phyloP scores from a whole-genome alignment of 2,888 invertebrate genomes.

The Acleris emargana region DNA sequence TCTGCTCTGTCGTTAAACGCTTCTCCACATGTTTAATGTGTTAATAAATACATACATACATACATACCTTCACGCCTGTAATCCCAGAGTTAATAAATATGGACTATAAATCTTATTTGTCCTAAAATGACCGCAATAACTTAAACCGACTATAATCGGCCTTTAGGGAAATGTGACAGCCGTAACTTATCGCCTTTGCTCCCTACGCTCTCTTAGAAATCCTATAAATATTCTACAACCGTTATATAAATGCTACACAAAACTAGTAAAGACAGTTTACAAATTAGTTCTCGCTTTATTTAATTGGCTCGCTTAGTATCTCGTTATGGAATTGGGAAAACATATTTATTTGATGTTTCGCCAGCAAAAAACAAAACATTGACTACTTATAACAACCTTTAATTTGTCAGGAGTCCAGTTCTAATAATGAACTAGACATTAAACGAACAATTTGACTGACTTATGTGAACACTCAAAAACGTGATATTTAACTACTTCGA shows the following conservation, averaged over 20 bases:
- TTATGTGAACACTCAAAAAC: constrained; percentile 10
- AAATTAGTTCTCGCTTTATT: constrained; percentile 25
- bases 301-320: constrained; percentile 17
- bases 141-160: constrained; percentile 23
- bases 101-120: constrained; percentile 28
- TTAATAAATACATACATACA: constrained; percentile 35
- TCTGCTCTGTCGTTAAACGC: constrained; percentile 57
- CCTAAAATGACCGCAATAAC: constrained; percentile 16
- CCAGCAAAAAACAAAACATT: constrained; percentile 3
- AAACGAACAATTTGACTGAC: background rate
- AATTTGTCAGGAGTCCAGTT: constrained; percentile 11
- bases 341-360: constrained; percentile 15
- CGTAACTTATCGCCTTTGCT: constrained; percentile 16
- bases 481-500: background rate
- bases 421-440: constrained; percentile 1
- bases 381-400: constrained; percentile 3
- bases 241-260: constrained; percentile 25
- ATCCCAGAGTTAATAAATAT: constrained; percentile 32
- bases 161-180: constrained; percentile 29
- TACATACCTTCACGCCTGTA: too few species aligned
- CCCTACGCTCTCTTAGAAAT: constrained; percentile 10
- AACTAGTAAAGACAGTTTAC: constrained; percentile 28
- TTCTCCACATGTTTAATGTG: constrained; percentile 45
- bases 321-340: constrained; percentile 15
- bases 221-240: constrained; percentile 9